Percentiles rank a stretch among this genome's conserved stretches.
Evolutionary conservation across 2,888 invertebrate genomes (phyloP).

Genomic region (Periphyllus acericola): DNA sequence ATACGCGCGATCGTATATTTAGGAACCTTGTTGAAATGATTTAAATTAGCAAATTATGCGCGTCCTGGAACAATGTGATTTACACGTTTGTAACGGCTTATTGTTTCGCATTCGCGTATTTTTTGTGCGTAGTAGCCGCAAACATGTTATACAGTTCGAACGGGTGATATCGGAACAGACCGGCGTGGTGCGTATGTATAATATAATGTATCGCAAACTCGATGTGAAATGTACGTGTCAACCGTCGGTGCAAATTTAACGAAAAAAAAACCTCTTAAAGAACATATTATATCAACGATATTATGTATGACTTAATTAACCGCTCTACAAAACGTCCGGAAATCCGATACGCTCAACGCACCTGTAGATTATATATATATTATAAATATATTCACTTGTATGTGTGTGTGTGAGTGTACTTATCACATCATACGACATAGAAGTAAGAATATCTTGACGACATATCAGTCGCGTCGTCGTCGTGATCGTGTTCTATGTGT

Average conservation of each 20-base stretch:
- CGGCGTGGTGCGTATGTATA: neutral
- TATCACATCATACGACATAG: neutral
- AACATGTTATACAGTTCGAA: neutral
- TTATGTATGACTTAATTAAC: neutral
- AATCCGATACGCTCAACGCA: neutral
- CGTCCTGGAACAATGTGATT: neutral
- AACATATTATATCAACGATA: neutral
- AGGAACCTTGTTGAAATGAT: neutral
- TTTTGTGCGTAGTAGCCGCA: neutral
- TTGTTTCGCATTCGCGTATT: neutral
- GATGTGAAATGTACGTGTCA: neutral
- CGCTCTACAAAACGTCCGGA: neutral
- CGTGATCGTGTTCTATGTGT: too few species aligned
- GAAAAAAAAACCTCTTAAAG: neutral
- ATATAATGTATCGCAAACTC: neutral
- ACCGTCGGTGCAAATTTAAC: neutral
- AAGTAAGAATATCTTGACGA: neutral
- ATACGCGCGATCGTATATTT: too few species aligned
- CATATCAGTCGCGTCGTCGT: neutral
- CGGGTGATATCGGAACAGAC: neutral
- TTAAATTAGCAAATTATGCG: constrained; percentile 9
- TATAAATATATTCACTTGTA: neutral
- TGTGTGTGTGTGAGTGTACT: neutral
- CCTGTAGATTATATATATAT: neutral
- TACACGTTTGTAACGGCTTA: neutral